Evolutionary conservation across 2,888 invertebrate genomes (phyloP).

Genomic region (Anagyrus pseudococci): DNA sequence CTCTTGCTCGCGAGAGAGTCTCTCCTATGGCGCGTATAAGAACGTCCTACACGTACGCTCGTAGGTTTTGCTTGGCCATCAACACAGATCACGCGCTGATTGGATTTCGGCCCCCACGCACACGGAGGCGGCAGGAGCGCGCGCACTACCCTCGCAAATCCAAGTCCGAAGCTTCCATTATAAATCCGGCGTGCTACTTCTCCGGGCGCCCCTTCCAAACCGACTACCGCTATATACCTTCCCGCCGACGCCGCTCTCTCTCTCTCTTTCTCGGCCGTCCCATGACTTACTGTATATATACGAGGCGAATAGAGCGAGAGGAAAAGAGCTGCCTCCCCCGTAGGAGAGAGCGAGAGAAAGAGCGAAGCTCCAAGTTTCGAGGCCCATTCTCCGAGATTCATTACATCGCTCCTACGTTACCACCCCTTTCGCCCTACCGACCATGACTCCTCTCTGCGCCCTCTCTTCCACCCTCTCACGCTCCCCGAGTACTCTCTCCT

Average conservation of each 20-base stretch:
- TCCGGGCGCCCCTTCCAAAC: conserved; percentile 43
- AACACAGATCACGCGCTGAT: conserved; percentile 60
- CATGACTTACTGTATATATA: conserved; percentile 20
- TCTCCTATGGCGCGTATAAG: not conserved
- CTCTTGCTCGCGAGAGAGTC: no score
- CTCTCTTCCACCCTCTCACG: no score
- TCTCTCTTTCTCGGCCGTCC: conserved; percentile 6
- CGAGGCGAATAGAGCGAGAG: not conserved
- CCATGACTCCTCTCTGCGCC: not conserved
- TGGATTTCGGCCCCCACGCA: conserved; percentile 50
- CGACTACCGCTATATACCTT: conserved; percentile 39
- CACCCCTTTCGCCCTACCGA: conserved; percentile 34
- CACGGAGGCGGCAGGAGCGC: not conserved
- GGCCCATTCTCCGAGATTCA: conserved; percentile 56
- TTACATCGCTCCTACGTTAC: conserved; percentile 56
- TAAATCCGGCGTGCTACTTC: conserved; percentile 55
- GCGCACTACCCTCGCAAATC: conserved; percentile 56
- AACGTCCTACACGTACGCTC: conserved; percentile 21
- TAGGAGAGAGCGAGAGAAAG: conserved; percentile 35
- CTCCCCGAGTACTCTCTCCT: no score
- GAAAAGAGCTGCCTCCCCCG: not conserved
- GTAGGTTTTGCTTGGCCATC: conserved; percentile 56
- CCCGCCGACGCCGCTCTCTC: not conserved
- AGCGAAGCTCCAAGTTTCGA: conserved; percentile 55
- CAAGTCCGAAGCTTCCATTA: conserved; percentile 60